Conservation (phyloP, 2,888 invertebrate species). For the Hyposoter dolosus region DNA sequence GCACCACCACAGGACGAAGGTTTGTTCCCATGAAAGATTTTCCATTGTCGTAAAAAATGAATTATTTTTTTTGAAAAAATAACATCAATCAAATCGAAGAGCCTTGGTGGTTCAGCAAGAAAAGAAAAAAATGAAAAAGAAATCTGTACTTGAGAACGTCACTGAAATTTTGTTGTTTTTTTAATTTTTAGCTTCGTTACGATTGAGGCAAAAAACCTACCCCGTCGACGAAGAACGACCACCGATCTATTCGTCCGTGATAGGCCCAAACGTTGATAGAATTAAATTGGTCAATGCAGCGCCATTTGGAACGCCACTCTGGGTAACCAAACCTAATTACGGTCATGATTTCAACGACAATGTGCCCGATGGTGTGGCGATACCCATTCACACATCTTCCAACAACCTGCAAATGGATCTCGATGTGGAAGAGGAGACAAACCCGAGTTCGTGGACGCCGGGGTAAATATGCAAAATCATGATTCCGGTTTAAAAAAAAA, state of each 20-base stretch:
- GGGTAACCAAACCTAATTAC: conserved; percentile 75
- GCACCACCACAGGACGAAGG: conserved; percentile 79
- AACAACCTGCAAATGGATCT: conserved; percentile 57
- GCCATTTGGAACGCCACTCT: conserved; percentile 70
- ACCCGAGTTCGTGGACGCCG: conserved; percentile 76
- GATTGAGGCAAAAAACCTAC: conserved; percentile 46
- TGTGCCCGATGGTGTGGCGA: conserved; percentile 56
- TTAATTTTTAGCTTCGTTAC: conserved; percentile 48
- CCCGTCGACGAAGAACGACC: conserved; percentile 61
- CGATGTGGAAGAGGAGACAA: conserved; percentile 72
- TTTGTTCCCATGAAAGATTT: conserved; percentile 65
- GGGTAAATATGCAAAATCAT: conserved; percentile 68
- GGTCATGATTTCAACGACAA: conserved; percentile 71
- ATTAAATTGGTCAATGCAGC: conserved; percentile 74
- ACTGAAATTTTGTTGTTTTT: neutral
- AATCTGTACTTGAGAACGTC: neutral
- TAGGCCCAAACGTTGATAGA: conserved; percentile 74
- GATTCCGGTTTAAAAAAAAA: neutral
- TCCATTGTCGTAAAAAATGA: neutral
- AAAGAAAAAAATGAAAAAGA: neutral
- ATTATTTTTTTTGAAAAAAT: neutral
- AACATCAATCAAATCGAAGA: neutral
- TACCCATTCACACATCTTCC: conserved; percentile 50
- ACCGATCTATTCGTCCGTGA: conserved; percentile 67
- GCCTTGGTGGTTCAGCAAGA: neutral